A percentile compares a stretch with the other conserved stretches of the same genome.
phyloP scores from a whole-genome alignment of 1,140 invertebrate genomes.

The Lethrus apterus region DNA sequence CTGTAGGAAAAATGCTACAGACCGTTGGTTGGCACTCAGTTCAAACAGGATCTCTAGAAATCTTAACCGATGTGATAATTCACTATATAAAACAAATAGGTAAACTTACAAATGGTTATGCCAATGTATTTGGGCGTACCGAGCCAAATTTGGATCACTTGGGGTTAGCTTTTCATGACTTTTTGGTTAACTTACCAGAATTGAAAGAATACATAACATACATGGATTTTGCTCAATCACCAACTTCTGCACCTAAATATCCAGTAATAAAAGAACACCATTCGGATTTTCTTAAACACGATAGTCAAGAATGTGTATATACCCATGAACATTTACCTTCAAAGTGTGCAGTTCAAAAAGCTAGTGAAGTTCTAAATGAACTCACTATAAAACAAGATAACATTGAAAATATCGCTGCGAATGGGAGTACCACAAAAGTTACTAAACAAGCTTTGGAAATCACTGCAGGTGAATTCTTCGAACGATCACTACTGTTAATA shows the following conservation, averaged over 20 bases:
- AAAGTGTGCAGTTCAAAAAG: constrained; percentile 56
- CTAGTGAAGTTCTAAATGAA: constrained; percentile 14
- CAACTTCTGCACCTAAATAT: constrained; percentile 62
- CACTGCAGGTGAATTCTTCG: too few species aligned
- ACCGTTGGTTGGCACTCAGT: too few species aligned
- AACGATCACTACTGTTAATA: too few species aligned
- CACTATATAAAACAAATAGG: constrained; percentile 72
- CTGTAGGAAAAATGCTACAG: too few species aligned
- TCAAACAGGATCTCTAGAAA: constrained; percentile 72
- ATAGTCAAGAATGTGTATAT: constrained; percentile 83
- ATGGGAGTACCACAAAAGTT: too few species aligned
- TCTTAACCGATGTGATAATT: constrained; percentile 79
- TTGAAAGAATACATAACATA: constrained; percentile 82
- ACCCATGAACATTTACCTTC: constrained; percentile 87
- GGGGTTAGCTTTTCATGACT: constrained; percentile 74
- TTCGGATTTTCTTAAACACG: constrained; percentile 84
- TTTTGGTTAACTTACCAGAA: constrained; percentile 75
- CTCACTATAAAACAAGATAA: too few species aligned
- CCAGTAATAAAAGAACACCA: constrained; percentile 68
- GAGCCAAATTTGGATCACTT: constrained; percentile 82
- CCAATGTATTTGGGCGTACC: constrained; percentile 76
- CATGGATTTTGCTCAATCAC: constrained; percentile 69
- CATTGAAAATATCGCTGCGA: too few species aligned
- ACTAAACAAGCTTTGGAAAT: too few species aligned
- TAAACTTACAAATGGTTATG: constrained; percentile 67